phyloP scores from a whole-genome alignment of 2,797 vertebrate species.

The Macrochelys suwanniensis region DNA sequence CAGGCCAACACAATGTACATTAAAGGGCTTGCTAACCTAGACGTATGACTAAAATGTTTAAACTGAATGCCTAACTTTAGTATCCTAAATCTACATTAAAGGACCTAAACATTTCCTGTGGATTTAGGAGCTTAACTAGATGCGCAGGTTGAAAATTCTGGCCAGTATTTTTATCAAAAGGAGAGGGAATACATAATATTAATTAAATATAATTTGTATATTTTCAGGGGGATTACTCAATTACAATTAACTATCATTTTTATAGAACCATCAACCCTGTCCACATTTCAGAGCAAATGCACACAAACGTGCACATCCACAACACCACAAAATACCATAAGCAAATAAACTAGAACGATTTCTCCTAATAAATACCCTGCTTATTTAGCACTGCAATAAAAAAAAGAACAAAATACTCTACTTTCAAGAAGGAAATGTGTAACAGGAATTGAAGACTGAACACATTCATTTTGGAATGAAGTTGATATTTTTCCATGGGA shows the following conservation, averaged over 20 bases:
- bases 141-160: not conserved
- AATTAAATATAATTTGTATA: constrained; percentile 38
- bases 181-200: constrained; percentile 8
- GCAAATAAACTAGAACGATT: constrained; percentile 34
- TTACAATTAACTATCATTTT: constrained; percentile 64
- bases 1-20: constrained; percentile 28
- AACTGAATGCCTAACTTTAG: not conserved
- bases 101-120: not conserved
- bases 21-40: constrained; percentile 36
- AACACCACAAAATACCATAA: constrained; percentile 30
- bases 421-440: constrained; percentile 15
- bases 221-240: constrained; percentile 57
- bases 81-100: not conserved
- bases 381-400: constrained; percentile 59
- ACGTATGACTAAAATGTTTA: not conserved
- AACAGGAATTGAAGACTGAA: constrained; percentile 12
- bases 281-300: constrained; percentile 2
- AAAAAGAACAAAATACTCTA: not conserved
- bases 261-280: constrained; percentile 41
- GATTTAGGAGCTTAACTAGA: not conserved
- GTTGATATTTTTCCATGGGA: not conserved
- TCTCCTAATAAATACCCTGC: constrained; percentile 39
- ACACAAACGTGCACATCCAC: not conserved
- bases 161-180: not conserved
- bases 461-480: not conserved